Conservation (phyloP, 1,140 invertebrate species). For the Gonatopus flavifemur region DNA sequence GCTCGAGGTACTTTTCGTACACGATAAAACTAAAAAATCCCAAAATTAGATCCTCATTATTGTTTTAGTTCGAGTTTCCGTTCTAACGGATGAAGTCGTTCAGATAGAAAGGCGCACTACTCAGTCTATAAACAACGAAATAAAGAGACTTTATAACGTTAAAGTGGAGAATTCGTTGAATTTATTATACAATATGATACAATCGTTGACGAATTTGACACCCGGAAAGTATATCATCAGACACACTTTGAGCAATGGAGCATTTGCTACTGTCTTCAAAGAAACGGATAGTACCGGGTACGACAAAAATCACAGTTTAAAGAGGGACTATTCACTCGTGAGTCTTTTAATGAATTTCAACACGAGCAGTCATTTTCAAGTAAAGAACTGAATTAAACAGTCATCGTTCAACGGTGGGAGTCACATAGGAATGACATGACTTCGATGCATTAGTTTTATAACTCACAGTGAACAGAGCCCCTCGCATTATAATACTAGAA, state of each 20-base stretch:
- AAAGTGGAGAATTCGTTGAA: constrained; percentile 43
- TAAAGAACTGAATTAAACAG: no score
- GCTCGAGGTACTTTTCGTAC: constrained; percentile 46
- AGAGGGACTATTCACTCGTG: no score
- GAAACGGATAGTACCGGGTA: constrained; percentile 26
- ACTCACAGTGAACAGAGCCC: no score
- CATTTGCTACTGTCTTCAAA: constrained; percentile 49
- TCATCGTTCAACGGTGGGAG: no score
- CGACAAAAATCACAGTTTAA: not conserved
- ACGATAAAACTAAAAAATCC: not conserved
- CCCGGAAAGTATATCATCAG: constrained; percentile 53
- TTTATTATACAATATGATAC: constrained; percentile 50
- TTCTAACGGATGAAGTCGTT: constrained; percentile 42
- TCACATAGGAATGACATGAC: no score
- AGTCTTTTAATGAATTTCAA: no score
- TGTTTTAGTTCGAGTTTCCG: constrained; percentile 47
- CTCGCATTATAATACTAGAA: no score
- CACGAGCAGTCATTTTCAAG: no score
- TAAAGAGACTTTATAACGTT: constrained; percentile 41
- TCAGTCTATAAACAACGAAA: constrained; percentile 44
- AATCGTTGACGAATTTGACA: constrained; percentile 32
- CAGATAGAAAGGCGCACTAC: constrained; percentile 49
- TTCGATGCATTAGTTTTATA: no score
- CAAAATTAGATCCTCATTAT: constrained; percentile 2
- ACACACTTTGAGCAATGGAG: constrained; percentile 47